A percentile compares a stretch with the other conserved stretches of the same genome.
These are phyloP conservation scores for Hylaeus anthracinus DNA, from an alignment of 1,140 invertebrate species.

Conservation along the genomic window DNA sequence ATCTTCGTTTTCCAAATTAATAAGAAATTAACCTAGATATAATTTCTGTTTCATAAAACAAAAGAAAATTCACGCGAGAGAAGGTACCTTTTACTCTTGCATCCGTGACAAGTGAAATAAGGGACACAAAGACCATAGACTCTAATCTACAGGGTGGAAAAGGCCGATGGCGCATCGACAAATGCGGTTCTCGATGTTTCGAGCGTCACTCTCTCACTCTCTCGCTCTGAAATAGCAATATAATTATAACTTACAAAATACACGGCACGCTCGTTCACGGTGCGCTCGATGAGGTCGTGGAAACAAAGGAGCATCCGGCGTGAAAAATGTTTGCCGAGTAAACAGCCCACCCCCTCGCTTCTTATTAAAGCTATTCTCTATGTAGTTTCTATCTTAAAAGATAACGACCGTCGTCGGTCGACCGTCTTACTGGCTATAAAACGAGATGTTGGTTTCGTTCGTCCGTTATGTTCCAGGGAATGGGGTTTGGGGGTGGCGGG, in stretches of 20 bases:
- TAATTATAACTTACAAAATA: slow-evolving; percentile 27
- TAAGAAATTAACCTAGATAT: no score
- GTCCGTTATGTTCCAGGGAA: neutral
- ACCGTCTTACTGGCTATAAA: slow-evolving; percentile 36
- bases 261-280: neutral
- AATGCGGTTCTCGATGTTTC: neutral
- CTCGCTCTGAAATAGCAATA: neutral
- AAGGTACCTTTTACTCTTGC: no score
- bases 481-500: no score
- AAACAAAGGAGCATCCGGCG: slow-evolving; percentile 24
- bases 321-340: slow-evolving; percentile 58
- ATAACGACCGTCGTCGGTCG: slow-evolving; percentile 34
- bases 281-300: no score
- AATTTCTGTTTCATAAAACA: no score
- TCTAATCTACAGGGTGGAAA: no score
- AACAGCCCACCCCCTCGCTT: neutral
- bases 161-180: no score
- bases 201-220: neutral
- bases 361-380: slow-evolving; percentile 44
- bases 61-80: no score
- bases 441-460: slow-evolving; percentile 15
- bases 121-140: no score
- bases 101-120: no score
- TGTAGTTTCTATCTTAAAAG: slow-evolving; percentile 48
- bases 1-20: no score